Base-by-base conservation (phyloP, 2,888 invertebrate species). In the Pogonocherus hispidulus region DNA sequence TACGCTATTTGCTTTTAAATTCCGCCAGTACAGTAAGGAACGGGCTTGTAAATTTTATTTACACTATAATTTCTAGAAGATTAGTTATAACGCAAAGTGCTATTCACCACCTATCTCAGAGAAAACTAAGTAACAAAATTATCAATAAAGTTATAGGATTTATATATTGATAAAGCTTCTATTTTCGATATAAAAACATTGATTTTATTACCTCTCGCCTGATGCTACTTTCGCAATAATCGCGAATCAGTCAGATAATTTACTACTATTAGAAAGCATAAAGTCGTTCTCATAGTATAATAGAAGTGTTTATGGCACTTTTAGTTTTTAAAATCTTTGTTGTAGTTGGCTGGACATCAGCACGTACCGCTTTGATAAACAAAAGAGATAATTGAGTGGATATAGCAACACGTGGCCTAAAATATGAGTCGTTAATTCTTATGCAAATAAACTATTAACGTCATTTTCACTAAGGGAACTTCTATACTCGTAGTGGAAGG, bases 381-480 rank as follows among this genome's bases (percentile, higher is more conserved):
- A 68, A 71, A 71, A 56, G 62, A 65, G 62, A 70, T 71, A 69
- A 73, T 73, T 73, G 67, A 63, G 46, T 66, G 67, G 66, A 70
- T 67, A 63, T 46, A 65, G 65, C 73, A 73, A 73, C 73, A 71
- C 73, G 73, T 71, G 73, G 65, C 71, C 47, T 57, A 52, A 70
- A 73, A 70, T 62, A 64, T 64, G 41, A 19, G 57, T 22, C 66
- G 57, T 74, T 75, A 69, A 77, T 77, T 77, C 73, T 72, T 69
- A 76, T 77, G 77, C 75, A 77, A 77, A 77, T 77, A 72, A 66
- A 62, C 67, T 76, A 77, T 76, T 71, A 65, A 63, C 68, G 68
- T 69, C 68, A 66, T 63, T 67, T 73, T 71, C 44, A 35, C 16
- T 22, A 41, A 63, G 65, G 70, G 72, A 60, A 65, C 60, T 51